phyloP scores from a whole-genome alignment of 2,797 vertebrate genomes.

The Pangasius krempfi region DNA sequence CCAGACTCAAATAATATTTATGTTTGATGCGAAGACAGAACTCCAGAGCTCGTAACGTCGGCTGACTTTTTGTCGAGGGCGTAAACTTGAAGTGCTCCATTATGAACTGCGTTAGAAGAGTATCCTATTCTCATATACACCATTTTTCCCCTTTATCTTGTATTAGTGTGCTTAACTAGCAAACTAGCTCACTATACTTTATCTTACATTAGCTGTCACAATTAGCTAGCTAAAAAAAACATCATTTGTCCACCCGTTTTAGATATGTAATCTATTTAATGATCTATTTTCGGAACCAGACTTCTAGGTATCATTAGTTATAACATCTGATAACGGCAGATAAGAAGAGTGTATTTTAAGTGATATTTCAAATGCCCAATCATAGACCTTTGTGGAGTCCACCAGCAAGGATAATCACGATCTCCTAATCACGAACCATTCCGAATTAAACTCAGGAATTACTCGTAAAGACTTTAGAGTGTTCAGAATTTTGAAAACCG shows the following conservation, averaged over 20 bases:
- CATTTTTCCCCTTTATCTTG: background rate
- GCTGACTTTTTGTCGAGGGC: background rate
- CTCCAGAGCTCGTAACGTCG: background rate
- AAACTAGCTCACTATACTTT: background rate
- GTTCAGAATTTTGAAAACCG: too few relatives aligned
- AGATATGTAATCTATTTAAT: background rate
- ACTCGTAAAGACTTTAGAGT: too few relatives aligned
- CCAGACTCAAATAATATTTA: background rate
- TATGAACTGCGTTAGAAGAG: background rate
- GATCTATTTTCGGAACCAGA: background rate
- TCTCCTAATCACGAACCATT: background rate
- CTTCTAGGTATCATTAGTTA: background rate
- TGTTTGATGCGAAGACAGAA: background rate
- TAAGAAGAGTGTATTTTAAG: background rate
- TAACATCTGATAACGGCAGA: too few relatives aligned
- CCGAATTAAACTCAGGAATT: background rate
- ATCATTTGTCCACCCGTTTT: background rate
- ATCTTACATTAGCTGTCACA: background rate
- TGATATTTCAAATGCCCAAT: background rate
- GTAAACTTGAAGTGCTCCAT: background rate
- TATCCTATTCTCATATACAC: background rate
- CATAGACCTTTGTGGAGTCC: background rate
- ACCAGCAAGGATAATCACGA: background rate
- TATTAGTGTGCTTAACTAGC: background rate
- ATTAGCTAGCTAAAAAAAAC: background rate